Evolutionary conservation across 2,888 invertebrate species (phyloP), one percentile per base, ranked within the genome.

Genomic region (Azorinus chamasolen): DNA sequence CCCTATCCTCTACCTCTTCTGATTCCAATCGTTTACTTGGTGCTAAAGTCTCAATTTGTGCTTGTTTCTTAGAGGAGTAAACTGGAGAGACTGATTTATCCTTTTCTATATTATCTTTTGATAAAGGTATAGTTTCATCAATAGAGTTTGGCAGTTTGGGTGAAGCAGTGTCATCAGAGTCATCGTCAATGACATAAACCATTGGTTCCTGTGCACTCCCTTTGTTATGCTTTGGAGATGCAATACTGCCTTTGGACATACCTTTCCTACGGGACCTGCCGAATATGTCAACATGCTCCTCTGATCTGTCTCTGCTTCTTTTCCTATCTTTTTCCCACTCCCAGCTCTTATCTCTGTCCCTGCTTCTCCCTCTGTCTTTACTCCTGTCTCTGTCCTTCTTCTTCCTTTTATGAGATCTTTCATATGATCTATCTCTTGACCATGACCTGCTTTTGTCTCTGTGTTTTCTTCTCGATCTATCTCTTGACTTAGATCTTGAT

Each of bases 381-480:
- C 79, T 79, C 46, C 79, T 75, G 10, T 85, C 87, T 62, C 84
- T 78, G 18, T 80, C 65, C 61, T 84, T 72, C 50, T 80, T 76
- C 57, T 66, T 70, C 51, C 66, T 68, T 43, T 64, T 74, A 39
- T 57, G 50, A 39, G 76, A 73, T 46, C 77, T 83, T 58, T 80
- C 76, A 51, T 75, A 65, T 48, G 74, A 57, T 48, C 75, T 79
- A n/a, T 83, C 83, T 62, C 68, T 74, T 25, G 81, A 81, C 27
- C 78, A 50, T 53, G 77, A 72, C 37, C 79, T 75, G 51, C 74
- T 61, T 37, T 62, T 61, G 41, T 73, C 69, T 37, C 76, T 51
- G 57, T 53, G 65, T 20, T 57, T 64, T 48, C 64, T 27, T 27
- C 55, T 63, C 32, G 54, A 46, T 20, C 69, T 63, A 18, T 82